phyloP scores from a whole-genome alignment of 2,113 vertebrate species.

The Bucco capensis region DNA sequence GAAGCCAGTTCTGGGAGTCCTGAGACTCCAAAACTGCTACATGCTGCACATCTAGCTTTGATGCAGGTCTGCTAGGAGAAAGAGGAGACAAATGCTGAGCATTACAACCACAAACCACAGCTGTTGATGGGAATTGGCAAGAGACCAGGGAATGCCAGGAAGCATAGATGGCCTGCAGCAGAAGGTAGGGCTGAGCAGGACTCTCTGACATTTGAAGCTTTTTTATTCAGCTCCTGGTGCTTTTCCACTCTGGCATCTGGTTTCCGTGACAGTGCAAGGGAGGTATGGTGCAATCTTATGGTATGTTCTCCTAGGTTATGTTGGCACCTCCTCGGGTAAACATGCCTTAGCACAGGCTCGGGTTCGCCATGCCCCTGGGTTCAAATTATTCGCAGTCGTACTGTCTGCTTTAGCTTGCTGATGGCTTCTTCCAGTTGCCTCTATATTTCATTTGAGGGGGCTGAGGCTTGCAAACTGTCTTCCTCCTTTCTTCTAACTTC shows the following conservation, averaged over 20 bases:
- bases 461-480: background rate
- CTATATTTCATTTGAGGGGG: background rate
- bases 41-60: background rate
- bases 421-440: background rate
- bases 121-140: constrained; percentile 47
- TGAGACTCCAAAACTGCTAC: background rate
- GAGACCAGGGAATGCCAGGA: constrained; percentile 33
- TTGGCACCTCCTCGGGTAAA: background rate
- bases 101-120: constrained; percentile 49
- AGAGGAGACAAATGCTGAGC: constrained; percentile 33
- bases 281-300: background rate
- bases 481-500: background rate
- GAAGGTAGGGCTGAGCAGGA: constrained; percentile 9
- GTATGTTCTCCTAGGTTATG: constrained; percentile 17
- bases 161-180: constrained; percentile 37
- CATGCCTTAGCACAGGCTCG: background rate
- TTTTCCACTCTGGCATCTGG: constrained; percentile 16
- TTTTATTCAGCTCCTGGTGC: constrained; percentile 19
- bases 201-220: background rate
- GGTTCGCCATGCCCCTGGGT: background rate
- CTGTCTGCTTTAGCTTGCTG: background rate
- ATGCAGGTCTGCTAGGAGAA: constrained; percentile 7
- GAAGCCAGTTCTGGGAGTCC: background rate
- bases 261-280: background rate
- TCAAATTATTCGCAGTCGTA: background rate